Evolutionary conservation across 2,113 vertebrate genomes (phyloP), one percentile per base, ranked within the genome.

Genomic region (Otolemur garnettii): DNA sequence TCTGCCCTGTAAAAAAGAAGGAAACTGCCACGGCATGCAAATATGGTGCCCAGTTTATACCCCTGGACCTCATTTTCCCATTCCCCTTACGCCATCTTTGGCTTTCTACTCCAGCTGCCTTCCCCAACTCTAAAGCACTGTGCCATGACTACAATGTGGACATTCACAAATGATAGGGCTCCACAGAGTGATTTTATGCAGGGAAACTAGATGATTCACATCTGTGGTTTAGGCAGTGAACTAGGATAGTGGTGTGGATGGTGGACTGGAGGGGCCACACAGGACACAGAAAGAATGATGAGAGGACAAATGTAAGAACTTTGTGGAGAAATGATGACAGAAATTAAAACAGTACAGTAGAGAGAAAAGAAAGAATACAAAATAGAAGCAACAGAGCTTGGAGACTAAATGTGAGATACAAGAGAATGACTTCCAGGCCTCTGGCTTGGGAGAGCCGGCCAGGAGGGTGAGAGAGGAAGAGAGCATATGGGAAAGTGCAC

Each of bases 251-350:
- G 75, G 21, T 15, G 12, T 14, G 19, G 82, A 80, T 60, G 45
- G 33, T 0, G 17, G 68, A 45, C 19, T 26, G 55, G 14, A 79
- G 33, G 45, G 35, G 30, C 14, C 14, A 21, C 50, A 9, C 33
- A 4, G 59, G 28, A 53, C n/a, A 19, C 72, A 69, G 50, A 15
- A 19, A 71, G 30, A n/a, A 82, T 7, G 26, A 7, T 7, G 62
- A 75, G 33, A 26, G 22, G 53, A 68, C 0, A 55, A 24, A 19
- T 1, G 0, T 8, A n/a, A 21, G 45, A 69, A 42, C 24, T 0
- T 4, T 35, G 19, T 13, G 82, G 68, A 55, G 60, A 79, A 38
- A 72, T 4, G 35, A 24, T 0, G 28, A 66, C 35, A 79, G 87
- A 77, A 82, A 87, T 62, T 0, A 60, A 33, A 1, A 33, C 33